Base-by-base conservation (phyloP, 2,113 vertebrate species). In the Camelus bactrianus region DNA sequence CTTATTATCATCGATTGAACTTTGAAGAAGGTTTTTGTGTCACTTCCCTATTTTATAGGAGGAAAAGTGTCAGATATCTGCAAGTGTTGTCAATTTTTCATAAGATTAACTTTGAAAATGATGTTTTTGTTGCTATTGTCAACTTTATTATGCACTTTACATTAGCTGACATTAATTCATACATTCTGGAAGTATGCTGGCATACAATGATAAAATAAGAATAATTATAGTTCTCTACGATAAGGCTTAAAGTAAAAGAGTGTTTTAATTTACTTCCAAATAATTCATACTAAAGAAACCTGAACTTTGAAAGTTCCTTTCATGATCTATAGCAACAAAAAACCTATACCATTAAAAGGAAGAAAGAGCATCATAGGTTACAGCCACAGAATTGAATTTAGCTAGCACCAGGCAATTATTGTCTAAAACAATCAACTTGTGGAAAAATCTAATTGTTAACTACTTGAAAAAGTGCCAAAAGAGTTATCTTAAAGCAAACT, bases 101-200 rank as follows among this genome's bases (percentile, higher is more conserved):
- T 52, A 26, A 46, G 50, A 89, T 75, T 70, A 73, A 38, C 77
- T 97, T 89, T 73, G 42, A 70, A 94, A 65, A 58, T 91, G 4
- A 70, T 82, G 6, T 4, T 87, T 89, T 79, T 64, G 28, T 88
- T 97, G 81, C 70, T 88, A 42, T n/a, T 79, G 22, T 83, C 62
- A 92, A 7, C 24, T 96, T 93, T 89, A 65, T 83, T 92, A 60
- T 20, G 14, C 77, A 83, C 76, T 92, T 96, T 87, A 79, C 3
- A 65, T 86, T 92, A 38, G 16, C 64, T 89, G 52, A 81, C 28
- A 64, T 92, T 93, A 76, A 87, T 60, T 72, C 15, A 73, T 60
- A 79, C 32, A 89, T 82, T 97, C 60, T 96, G 17, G 46, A 95
- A 94, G 81, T 81, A 93, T 62, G 38, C n/a, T 84, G 38, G 11